Evolutionary conservation across 35 echinoderm and acorn worm species (phyloP), one percentile per base, ranked within the genome.

Genomic region (Ophiothrix spiculata): DNA sequence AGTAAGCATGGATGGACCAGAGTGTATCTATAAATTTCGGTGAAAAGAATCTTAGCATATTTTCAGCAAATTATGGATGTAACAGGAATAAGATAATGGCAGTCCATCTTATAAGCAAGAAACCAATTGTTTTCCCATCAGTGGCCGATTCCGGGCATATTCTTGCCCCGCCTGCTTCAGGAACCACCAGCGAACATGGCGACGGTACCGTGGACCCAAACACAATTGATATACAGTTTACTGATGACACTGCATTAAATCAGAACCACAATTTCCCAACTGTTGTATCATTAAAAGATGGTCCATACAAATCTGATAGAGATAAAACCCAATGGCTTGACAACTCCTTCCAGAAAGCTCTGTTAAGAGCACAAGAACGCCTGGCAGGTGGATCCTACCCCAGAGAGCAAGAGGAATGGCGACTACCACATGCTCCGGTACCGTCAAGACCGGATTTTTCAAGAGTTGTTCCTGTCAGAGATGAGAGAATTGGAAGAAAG

Each of bases 401-500:
- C 45, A 75, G 87, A 56, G 56, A 79, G 11, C 56, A 91, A 32
- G 90, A 93, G 87, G 94, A 97, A 73, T 97, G 94, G 94, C 76
- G 94, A 36, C 79, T 93, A 39, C 94, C 90, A 15, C 49, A 90
- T 38, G 94, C 94, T 0, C 91, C 94, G 23, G 81, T 84, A 34
- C 94, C 94, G 38, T 91, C 94, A 13, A 80, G 91, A 83, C 94
- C 94, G 14, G 94, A 97, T 74, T 90, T 87, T 15, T 90, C 94
- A 1, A 82, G 94, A 78, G 89, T 75, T 31, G 29, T 74, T 45
- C 77, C 85, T 1, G 37, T 80, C 1, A 12, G 3, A 2, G 60
- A 69, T n/a, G 60, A 69, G 4, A n/a, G 83, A 77, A 32, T 77
- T 11, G 81, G 84, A 23, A 35, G 38, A 23, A 64, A 56, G 28